Conservation (phyloP, 2,888 invertebrate species). For the Crepidodera aurea region DNA sequence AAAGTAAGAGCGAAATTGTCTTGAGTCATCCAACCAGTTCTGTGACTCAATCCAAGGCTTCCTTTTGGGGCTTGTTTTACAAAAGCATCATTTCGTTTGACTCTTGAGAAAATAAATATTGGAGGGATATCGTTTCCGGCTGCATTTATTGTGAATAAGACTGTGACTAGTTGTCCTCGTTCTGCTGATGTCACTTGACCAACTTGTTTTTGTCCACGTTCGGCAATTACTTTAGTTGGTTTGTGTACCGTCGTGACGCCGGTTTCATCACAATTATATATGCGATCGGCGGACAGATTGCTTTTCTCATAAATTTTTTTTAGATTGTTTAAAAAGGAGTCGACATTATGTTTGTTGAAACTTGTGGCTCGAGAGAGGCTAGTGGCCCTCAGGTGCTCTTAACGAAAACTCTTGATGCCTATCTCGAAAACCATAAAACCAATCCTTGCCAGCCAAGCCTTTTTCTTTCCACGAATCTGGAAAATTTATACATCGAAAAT, state of each 20-base stretch:
- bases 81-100: too few relatives aligned
- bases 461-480: too few relatives aligned
- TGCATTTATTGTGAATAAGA: not conserved
- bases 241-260: slow-evolving; percentile 24
- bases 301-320: not conserved
- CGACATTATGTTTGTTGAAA: slow-evolving; percentile 8
- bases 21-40: too few relatives aligned
- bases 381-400: slow-evolving; percentile 11
- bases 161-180: slow-evolving; percentile 18
- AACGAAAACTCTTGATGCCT: slow-evolving; percentile 11
- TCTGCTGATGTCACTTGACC: slow-evolving; percentile 16
- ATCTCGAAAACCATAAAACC: slow-evolving; percentile 8
- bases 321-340: not conserved
- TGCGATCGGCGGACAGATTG: not conserved
- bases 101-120: not conserved
- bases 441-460: not conserved
- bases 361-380: slow-evolving; percentile 1
- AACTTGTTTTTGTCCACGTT: slow-evolving; percentile 12
- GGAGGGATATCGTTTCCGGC: slow-evolving; percentile 5
- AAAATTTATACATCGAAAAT: too few relatives aligned
- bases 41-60: too few relatives aligned
- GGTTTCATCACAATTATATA: slow-evolving; percentile 22
- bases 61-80: too few relatives aligned
- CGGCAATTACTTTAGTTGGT: slow-evolving; percentile 13
- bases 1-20: too few relatives aligned